Evolutionary conservation across 2,888 invertebrate species (phyloP).

Genomic region (Ditula angustiorana): DNA sequence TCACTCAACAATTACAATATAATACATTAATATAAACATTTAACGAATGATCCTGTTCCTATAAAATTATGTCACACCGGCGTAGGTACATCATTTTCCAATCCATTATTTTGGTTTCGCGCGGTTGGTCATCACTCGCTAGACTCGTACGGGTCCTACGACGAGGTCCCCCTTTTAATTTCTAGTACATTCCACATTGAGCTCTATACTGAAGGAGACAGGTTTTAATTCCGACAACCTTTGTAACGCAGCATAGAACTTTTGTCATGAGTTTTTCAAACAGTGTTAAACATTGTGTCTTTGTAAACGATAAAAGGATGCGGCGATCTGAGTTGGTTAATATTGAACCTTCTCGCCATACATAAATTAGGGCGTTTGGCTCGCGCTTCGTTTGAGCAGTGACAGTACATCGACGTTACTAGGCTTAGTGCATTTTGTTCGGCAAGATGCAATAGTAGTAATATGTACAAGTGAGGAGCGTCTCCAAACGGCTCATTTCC

Average conservation of each 20-base stretch:
- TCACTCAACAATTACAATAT: neutral
- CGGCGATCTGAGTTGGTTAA: neutral
- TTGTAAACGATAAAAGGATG: too few relatives aligned
- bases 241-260: neutral
- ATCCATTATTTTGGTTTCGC: neutral
- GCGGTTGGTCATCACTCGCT: neutral
- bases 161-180: neutral
- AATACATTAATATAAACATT: neutral
- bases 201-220: neutral
- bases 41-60: neutral
- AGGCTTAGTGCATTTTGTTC: slow-evolving; percentile 27
- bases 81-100: neutral
- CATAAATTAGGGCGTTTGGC: neutral
- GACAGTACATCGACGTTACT: slow-evolving; percentile 6
- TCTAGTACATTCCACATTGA: neutral
- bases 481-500: neutral
- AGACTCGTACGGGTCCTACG: neutral
- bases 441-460: slow-evolving; percentile 29
- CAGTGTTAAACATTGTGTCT: too few relatives aligned
- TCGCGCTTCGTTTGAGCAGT: neutral
- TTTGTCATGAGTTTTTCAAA: neutral
- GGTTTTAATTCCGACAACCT: neutral
- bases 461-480: slow-evolving; percentile 5
- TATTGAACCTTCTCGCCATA: neutral
- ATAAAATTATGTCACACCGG: neutral